Evolutionary conservation across 2,888 invertebrate genomes (phyloP).

Genomic region (Heliconius hortense): DNA sequence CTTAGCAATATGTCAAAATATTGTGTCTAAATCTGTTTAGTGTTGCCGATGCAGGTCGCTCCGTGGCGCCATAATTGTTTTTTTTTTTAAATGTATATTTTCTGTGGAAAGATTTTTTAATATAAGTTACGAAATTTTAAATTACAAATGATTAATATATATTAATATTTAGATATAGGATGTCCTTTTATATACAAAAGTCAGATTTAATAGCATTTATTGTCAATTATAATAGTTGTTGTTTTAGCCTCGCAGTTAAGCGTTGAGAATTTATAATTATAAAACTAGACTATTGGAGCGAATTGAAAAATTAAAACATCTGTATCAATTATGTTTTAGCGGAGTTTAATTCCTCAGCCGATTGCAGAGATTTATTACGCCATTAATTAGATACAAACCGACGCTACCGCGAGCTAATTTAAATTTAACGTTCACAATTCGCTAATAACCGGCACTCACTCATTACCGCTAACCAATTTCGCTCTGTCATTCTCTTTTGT

Average conservation of each 20-base stretch:
- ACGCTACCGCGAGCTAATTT: constrained; percentile 65
- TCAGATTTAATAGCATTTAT: not conserved
- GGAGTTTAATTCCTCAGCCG: constrained; percentile 61
- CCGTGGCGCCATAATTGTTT: constrained; percentile 58
- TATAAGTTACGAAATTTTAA: not conserved
- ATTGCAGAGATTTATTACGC: constrained; percentile 65
- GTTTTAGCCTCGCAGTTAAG: not conserved
- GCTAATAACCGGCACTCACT: constrained; percentile 70
- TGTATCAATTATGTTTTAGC: constrained; percentile 49
- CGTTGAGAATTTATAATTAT: constrained; percentile 13
- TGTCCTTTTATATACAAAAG: not conserved
- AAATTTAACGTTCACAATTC: constrained; percentile 69
- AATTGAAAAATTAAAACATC: constrained; percentile 32
- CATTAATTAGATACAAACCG: constrained; percentile 61
- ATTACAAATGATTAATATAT: not conserved
- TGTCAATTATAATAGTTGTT: not conserved
- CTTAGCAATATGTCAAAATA: constrained; percentile 72
- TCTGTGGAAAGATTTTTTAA: not conserved
- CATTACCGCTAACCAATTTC: constrained; percentile 52
- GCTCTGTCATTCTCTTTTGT: constrained; percentile 71
- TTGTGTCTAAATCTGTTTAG: constrained; percentile 61
- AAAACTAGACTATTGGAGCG: constrained; percentile 6
- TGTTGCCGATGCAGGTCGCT: constrained; percentile 53
- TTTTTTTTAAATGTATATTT: not conserved
- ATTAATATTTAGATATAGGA: not conserved